Evolutionary conservation across 1,140 invertebrate genomes (phyloP), one percentile per base, ranked within the genome.

Genomic region (Drosophila nebulosa): DNA sequence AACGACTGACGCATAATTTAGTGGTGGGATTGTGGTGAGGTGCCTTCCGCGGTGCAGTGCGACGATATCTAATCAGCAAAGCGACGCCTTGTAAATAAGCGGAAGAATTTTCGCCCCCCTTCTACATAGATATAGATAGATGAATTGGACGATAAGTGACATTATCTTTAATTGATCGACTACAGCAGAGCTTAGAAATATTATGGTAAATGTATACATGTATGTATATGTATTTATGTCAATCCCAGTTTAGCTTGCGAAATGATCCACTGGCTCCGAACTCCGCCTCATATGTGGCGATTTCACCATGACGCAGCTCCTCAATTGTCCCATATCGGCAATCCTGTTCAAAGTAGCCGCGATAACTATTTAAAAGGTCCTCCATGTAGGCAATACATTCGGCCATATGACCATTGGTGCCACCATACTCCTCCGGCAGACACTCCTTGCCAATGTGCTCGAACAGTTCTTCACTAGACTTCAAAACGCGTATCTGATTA

Each of bases 251-350:
- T 36, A 95, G 86, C 77, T 92, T 91, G 58, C 94, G 92, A 79
- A 95, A 95, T 59, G 94, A 94, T 9, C 94, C 94, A 57, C 94
- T 94, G 14, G 93, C 89, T 2, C 94, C 94, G 70, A 94, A 95
- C 30, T 94, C 89, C 1, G 92, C 92, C 39, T 93, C 92, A 5
- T 92, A 90, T n/a, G 92, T 93, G 78, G 93, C 93, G 2, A 94
- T 92, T 77, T 93, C 93, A 3, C 93, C 94, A 0, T 92, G 92
- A 58, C 94, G 92, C 65, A 93, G 92, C n/a, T 92, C 91, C 79
- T 95, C 94, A 58, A 94, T 92, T 10, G 93, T 92, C 4, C 92
- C 88, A 39, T 92, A 92, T 42, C 92, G 91, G 55, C 92, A 92
- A 73, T 95, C 93, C 74, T 93, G 92, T 14, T 93, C 78, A 62